These are phyloP conservation scores for Tetheella fluctuosa DNA, from an alignment of 2,888 invertebrate genomes.

Conservation along the genomic window DNA sequence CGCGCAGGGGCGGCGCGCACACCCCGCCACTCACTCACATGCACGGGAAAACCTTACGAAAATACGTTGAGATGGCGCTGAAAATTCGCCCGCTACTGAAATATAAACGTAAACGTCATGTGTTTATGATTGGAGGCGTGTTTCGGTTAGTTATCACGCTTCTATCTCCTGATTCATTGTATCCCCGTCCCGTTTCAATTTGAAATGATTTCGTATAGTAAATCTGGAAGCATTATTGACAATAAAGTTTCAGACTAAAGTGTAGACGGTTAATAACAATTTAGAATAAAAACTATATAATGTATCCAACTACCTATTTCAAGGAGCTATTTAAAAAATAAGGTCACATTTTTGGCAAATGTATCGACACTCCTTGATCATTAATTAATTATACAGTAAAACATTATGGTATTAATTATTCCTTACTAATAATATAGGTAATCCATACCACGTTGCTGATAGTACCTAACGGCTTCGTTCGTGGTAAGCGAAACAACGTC, in stretches of 20 bases:
- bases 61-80: conserved; percentile 66
- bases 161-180: background rate
- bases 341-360: conserved; percentile 6
- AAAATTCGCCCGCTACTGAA: conserved; percentile 13
- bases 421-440: background rate
- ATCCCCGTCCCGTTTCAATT: background rate
- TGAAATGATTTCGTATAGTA: background rate
- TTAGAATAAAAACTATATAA: background rate
- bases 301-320: background rate
- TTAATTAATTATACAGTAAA: background rate
- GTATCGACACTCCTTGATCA: background rate
- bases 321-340: background rate
- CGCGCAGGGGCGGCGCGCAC: conserved; percentile 43
- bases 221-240: background rate
- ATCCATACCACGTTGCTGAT: too few species aligned
- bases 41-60: conserved; percentile 63
- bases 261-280: background rate
- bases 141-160: conserved; percentile 1
- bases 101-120: conserved; percentile 2
- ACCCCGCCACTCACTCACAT: conserved; percentile 43
- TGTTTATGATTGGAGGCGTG: background rate
- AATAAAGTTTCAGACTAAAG: background rate
- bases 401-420: too few species aligned
- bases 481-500: too few species aligned
- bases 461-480: too few species aligned